Base-by-base conservation (phyloP, 1,140 invertebrate species). In the Bombus sylvicola region DNA sequence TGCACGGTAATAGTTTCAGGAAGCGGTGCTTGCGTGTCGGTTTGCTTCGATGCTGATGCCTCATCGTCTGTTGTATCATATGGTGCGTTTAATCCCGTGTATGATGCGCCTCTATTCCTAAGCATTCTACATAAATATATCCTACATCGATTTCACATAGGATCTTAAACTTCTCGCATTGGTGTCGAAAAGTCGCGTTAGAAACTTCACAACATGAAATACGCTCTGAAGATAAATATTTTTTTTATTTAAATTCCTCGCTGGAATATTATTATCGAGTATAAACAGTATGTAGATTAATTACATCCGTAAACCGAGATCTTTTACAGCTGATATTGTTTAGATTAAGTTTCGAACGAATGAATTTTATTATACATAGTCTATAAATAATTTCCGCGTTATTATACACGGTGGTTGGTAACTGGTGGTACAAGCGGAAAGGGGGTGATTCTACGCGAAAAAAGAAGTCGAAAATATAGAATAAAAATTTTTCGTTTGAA, bases 1-100 rank as follows among this genome's bases (percentile, higher is more conserved):
- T 39, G 74, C 53, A 59, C 25, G 34, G 25, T 76, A 76, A 76
- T 76, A 76, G 74, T 76, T 76, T 39, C 13, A 76, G 74, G 53
- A 76, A 59, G 47, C 13, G 34, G 53, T 18, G 12, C 13, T 76
- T 13, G 25, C 74, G 82, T 69, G 81, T 68, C 37, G 53, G 43
- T 75, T 75, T 75, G 47, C 47, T 75, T 57, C 47, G 73, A 47
- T 75, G 31, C 31, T 57, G n/a, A 62, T 62, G 25, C 39, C 47
- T 31, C 31, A 15, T 57, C 73, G 64, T n/a, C n/a, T 28, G 10
- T 75, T 31, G 31, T 31, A 75, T 75, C 43, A 22, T 75, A 57
- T 37, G 18, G 18, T 34, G 28, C 25, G 31, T 75, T 75, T 75
- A 75, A 75, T 75, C 31, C 47, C 31, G 22, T 31, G 73, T 53